Conservation (phyloP, 2,797 vertebrate species). For the Miichthys miiuy region DNA sequence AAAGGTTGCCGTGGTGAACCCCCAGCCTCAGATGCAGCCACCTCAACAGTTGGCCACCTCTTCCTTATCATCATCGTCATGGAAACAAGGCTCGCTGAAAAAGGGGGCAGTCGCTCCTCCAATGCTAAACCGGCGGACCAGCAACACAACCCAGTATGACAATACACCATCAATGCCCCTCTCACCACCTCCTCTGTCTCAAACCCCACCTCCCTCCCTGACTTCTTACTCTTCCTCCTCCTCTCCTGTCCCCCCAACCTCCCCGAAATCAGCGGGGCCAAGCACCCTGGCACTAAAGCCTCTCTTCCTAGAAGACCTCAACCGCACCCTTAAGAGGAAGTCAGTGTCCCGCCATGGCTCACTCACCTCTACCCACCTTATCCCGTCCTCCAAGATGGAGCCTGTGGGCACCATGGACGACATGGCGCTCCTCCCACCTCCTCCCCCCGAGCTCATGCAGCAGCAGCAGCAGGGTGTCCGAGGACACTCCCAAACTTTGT, state of each 20-base stretch:
- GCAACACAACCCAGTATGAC: conserved; percentile 82
- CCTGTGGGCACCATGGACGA: conserved; percentile 96
- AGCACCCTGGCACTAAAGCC: conserved; percentile 90
- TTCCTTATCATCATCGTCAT: conserved; percentile 71
- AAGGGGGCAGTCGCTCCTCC: conserved; percentile 90
- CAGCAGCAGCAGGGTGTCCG: conserved; percentile 87
- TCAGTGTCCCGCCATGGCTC: conserved; percentile 96
- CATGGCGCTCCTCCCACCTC: conserved; percentile 94
- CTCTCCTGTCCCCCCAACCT: conserved; percentile 90
- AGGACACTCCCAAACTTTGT: conserved; percentile 85
- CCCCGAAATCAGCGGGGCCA: conserved; percentile 87
- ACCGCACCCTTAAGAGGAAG: conserved; percentile 97
- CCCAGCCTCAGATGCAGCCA: conserved; percentile 89
- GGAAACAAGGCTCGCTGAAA: conserved; percentile 91
- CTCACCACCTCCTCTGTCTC: conserved; percentile 79
- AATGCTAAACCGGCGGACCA: conserved; percentile 89
- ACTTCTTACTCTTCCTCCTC: conserved; percentile 75
- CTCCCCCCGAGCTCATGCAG: conserved; percentile 93
- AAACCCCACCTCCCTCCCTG: conserved; percentile 77
- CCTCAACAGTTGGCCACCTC: conserved; percentile 39
- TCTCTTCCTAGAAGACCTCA: conserved; percentile 97
- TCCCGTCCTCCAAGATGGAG: conserved; percentile 85
- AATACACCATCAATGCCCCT: conserved; percentile 74
- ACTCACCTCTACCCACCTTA: conserved; percentile 88
- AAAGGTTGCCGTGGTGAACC: conserved; percentile 95